These are phyloP conservation scores for Tenualosa thibaudeaui DNA, from an alignment of 2,797 vertebrate species.

Conservation along the genomic window DNA sequence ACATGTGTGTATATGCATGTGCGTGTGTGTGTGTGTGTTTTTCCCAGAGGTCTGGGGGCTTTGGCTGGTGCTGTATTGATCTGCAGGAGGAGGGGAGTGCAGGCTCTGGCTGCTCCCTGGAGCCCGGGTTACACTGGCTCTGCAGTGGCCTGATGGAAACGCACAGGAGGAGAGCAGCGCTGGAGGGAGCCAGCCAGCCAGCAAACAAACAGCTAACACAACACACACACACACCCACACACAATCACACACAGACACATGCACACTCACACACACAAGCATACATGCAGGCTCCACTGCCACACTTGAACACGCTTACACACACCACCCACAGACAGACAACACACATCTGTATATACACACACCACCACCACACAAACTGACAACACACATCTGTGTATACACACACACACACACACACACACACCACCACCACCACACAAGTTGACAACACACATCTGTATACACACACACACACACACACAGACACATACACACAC, in stretches of 20 bases:
- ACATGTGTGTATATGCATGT: conserved; percentile 25
- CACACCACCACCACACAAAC: conserved; percentile 11
- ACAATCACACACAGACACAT: conserved; percentile 16
- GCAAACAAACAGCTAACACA: neutral
- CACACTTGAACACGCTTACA: neutral
- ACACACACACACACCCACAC: neutral
- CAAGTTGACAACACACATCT: neutral
- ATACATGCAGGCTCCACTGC: neutral
- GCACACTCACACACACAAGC: conserved; percentile 33
- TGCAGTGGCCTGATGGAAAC: conserved; percentile 69
- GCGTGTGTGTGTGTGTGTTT: conserved; percentile 46
- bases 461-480: neutral
- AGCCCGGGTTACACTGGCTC: conserved; percentile 57
- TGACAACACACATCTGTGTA: too few relatives aligned
- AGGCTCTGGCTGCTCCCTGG: conserved; percentile 61
- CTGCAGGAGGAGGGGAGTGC: conserved; percentile 55
- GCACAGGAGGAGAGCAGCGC: conserved; percentile 56
- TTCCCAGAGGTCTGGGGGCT: conserved; percentile 61
- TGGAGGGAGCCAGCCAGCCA: conserved; percentile 23
- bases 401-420: neutral
- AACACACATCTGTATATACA: conserved; percentile 1
- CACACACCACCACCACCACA: neutral
- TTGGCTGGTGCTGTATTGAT: conserved; percentile 70
- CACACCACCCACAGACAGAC: neutral
- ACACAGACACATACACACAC: conserved; percentile 13